Conservation (phyloP, 1,140 invertebrate species). For the Ridgeia piscesae region DNA sequence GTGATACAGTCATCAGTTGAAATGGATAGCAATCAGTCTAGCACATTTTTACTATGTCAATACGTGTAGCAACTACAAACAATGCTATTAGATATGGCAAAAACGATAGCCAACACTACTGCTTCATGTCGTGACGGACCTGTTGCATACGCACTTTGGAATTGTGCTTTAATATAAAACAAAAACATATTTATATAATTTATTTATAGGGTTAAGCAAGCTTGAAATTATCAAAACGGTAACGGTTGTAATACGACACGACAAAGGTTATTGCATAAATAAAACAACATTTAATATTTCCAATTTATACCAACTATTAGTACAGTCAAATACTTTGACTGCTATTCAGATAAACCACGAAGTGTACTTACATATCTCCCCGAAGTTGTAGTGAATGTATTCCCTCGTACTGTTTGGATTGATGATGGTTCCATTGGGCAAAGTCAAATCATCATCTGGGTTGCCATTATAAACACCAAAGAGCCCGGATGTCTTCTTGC, state of each 20-base stretch:
- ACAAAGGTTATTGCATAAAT: background rate
- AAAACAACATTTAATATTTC: background rate
- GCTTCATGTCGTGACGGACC: background rate
- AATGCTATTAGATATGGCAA: background rate
- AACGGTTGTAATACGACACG: background rate
- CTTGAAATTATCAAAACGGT: no score
- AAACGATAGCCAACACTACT: background rate
- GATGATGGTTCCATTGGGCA: background rate
- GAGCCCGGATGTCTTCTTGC: background rate
- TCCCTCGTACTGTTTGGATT: background rate
- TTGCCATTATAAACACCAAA: background rate
- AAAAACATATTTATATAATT: background rate
- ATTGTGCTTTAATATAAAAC: background rate
- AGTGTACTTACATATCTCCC: background rate
- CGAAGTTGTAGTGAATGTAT: background rate
- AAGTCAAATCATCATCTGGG: background rate
- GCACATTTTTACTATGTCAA: no score
- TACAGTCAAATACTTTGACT: background rate
- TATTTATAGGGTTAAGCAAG: background rate
- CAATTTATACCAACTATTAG: background rate
- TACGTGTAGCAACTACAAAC: background rate
- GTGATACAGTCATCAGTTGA: background rate
- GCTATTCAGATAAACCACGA: background rate
- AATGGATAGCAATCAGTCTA: background rate
- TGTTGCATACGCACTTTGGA: background rate